Conservation (phyloP, 2,113 vertebrate species). For the Clarias gariepinus region DNA sequence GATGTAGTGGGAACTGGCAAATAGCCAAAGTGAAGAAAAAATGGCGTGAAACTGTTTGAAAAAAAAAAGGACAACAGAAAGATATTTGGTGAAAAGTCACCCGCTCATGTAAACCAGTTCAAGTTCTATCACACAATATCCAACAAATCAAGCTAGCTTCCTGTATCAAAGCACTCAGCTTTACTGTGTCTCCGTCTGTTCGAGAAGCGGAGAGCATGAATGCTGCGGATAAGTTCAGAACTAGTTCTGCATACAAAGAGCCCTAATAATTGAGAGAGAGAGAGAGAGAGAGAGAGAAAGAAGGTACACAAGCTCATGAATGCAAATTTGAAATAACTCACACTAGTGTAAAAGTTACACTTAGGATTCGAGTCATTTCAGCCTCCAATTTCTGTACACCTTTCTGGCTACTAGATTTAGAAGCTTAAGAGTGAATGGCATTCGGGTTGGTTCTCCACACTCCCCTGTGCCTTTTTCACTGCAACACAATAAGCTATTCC, state of each 20-base stretch:
- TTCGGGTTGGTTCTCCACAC: neutral
- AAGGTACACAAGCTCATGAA: neutral
- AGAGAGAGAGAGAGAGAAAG: neutral
- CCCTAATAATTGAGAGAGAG: constrained; percentile 15
- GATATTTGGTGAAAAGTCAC: neutral
- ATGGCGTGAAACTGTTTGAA: neutral
- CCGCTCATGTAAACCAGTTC: constrained; percentile 13
- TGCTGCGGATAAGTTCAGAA: constrained; percentile 26
- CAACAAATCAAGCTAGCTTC: constrained; percentile 1
- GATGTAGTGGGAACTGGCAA: neutral
- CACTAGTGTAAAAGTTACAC: constrained; percentile 1
- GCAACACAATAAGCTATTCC: neutral
- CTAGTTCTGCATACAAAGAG: constrained; percentile 29
- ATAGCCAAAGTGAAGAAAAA: neutral
- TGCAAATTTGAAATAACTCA: constrained; percentile 16
- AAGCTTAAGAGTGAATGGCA: neutral
- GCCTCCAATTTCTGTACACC: neutral
- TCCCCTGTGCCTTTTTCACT: neutral
- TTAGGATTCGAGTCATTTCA: neutral
- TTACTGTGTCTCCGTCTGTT: constrained; percentile 22
- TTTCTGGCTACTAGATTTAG: neutral
- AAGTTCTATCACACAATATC: neutral
- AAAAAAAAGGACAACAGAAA: neutral
- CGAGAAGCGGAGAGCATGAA: neutral
- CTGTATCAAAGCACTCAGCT: neutral